A percentile compares a stretch with the other conserved stretches of the same genome.
Evolutionary conservation across 37 sponge, comb jelly and placozoan genomes (phyloP).

Genomic region (Chondrosia reniformis): DNA sequence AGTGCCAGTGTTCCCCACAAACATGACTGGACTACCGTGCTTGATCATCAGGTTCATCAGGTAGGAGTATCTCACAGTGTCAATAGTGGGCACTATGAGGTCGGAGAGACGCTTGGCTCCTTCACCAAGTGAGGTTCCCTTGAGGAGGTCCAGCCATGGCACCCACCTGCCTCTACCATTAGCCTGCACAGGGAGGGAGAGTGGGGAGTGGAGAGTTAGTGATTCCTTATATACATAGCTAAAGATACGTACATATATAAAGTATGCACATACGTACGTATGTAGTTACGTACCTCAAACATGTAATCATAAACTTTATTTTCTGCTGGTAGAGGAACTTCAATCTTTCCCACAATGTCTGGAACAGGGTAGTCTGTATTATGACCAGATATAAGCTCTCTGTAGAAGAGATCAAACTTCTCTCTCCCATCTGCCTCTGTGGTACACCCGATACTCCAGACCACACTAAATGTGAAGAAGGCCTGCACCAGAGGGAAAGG

Average conservation of each 20-base stretch:
- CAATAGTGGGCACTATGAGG: conserved; percentile 94
- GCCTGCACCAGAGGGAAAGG: conserved; percentile 38
- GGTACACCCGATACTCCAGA: conserved; percentile 92
- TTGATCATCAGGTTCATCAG: conserved; percentile 90
- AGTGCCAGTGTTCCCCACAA: conserved; percentile 98
- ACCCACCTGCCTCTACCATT: conserved; percentile 94
- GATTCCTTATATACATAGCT: background rate
- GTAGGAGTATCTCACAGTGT: conserved; percentile 87
- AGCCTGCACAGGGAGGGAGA: conserved; percentile 7
- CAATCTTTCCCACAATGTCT: conserved; percentile 77
- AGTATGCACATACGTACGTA: background rate
- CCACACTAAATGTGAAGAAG: conserved; percentile 71
- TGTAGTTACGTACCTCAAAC: conserved; percentile 73
- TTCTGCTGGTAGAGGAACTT: conserved; percentile 84
- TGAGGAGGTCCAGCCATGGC: conserved; percentile 89
- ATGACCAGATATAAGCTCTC: conserved; percentile 71
- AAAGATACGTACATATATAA: background rate
- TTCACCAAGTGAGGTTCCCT: conserved; percentile 53
- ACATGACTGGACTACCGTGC: conserved; percentile 65
- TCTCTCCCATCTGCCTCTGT: conserved; percentile 70
- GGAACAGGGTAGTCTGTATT: conserved; percentile 42
- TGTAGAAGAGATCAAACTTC: conserved; percentile 77
- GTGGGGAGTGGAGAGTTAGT: background rate
- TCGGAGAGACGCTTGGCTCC: conserved; percentile 72
- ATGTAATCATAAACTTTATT: conserved; percentile 87